Percentiles rank a stretch among this genome's conserved stretches.
phyloP scores from a whole-genome alignment of 2,888 invertebrate species.

The Drosophila anomelani region DNA sequence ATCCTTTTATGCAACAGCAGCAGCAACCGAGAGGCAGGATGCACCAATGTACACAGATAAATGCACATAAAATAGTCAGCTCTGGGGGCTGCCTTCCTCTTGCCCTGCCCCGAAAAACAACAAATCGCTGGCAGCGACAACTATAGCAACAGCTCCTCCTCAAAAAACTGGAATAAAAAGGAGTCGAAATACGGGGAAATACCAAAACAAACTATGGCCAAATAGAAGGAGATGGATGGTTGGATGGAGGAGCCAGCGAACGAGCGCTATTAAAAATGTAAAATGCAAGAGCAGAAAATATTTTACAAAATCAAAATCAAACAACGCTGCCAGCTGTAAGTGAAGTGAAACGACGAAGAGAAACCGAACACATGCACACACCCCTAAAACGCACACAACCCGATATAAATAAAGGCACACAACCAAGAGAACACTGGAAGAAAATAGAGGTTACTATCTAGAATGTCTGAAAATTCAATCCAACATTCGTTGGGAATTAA shows the following conservation, averaged over 20 bases:
- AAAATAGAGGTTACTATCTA: not conserved
- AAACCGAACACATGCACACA: slow-evolving; percentile 23
- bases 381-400: slow-evolving; percentile 1
- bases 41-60: slow-evolving; percentile 52
- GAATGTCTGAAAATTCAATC: not conserved
- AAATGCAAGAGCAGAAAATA: slow-evolving; percentile 73
- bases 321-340: slow-evolving; percentile 75
- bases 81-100: slow-evolving; percentile 18
- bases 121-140: slow-evolving; percentile 74
- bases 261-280: slow-evolving; percentile 55
- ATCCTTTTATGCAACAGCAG: slow-evolving; percentile 62
- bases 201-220: slow-evolving; percentile 31
- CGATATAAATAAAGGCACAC: slow-evolving; percentile 1
- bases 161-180: slow-evolving; percentile 26
- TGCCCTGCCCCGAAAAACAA: slow-evolving; percentile 41
- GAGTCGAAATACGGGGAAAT: slow-evolving; percentile 33
- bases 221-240: not conserved
- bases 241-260: slow-evolving; percentile 4
- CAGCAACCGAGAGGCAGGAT: slow-evolving; percentile 8
- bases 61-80: slow-evolving; percentile 65
- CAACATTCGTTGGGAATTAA: too few species aligned
- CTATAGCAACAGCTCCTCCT: slow-evolving; percentile 45
- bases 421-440: not conserved
- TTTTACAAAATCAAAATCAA: slow-evolving; percentile 79
- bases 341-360: slow-evolving; percentile 65